Conservation (phyloP, 92 coral and sea anemone genomes). For the Micromussa lordhowensis region DNA sequence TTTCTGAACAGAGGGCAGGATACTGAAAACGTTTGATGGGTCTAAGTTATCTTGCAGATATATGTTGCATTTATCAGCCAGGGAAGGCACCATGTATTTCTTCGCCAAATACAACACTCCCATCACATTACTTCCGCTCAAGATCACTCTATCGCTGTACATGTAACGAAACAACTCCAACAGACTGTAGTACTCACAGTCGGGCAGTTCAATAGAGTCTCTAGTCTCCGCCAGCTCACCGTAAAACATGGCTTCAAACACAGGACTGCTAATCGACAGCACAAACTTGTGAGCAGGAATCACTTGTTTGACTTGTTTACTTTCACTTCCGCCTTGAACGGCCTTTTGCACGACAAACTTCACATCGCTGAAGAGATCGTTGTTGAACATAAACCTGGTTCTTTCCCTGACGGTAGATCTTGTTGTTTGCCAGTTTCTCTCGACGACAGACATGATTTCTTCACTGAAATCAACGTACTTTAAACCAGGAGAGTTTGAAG, state of each 20-base stretch:
- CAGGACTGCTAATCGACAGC: constrained; percentile 48
- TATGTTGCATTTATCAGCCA: constrained; percentile 53
- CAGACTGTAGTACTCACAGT: constrained; percentile 63
- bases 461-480: too few species aligned
- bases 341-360: too few species aligned
- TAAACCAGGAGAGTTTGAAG: too few species aligned
- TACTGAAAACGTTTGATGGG: background rate
- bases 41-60: background rate
- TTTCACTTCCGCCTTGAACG: too few species aligned
- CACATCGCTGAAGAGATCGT: constrained; percentile 62
- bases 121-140: constrained; percentile 67
- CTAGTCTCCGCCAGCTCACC: constrained; percentile 47
- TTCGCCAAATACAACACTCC: constrained; percentile 74
- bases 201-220: constrained; percentile 41
- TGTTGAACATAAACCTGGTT: constrained; percentile 64
- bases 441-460: too few species aligned
- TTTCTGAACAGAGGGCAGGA: background rate
- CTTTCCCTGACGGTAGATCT: constrained; percentile 68
- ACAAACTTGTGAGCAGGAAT: constrained; percentile 41
- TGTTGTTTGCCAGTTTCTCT: constrained; percentile 74
- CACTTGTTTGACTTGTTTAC: too few species aligned
- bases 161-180: constrained; percentile 65
- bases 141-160: constrained; percentile 62
- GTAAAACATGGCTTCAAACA: constrained; percentile 65
- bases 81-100: constrained; percentile 72